Percentiles rank a stretch among this genome's conserved stretches.
phyloP scores from a whole-genome alignment of 2,797 vertebrate species.

The Salarias fasciatus region DNA sequence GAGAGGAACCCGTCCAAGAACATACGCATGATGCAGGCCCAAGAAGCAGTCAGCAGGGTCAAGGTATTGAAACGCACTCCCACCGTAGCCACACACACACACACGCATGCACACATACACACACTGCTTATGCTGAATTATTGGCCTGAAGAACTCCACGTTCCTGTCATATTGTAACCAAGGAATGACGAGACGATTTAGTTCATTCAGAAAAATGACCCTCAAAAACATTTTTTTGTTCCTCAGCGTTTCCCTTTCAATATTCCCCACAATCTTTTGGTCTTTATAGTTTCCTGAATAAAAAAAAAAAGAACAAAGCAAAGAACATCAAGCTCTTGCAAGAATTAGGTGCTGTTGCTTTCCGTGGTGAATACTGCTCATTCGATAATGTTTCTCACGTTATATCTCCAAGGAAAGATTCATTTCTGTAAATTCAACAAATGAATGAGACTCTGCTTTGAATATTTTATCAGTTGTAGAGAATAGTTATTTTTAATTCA shows the following conservation, averaged over 20 bases:
- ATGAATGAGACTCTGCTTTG: neutral
- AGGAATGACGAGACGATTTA: neutral
- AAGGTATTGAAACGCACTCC: slow-evolving; percentile 84
- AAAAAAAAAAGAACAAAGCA: too few relatives aligned
- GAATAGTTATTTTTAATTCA: slow-evolving; percentile 17
- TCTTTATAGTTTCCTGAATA: neutral
- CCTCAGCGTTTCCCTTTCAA: slow-evolving; percentile 2
- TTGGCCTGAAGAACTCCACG: slow-evolving; percentile 5
- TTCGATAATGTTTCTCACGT: slow-evolving; percentile 1
- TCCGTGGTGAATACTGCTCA: slow-evolving; percentile 11
- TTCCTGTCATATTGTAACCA: too few relatives aligned
- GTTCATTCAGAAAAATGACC: neutral
- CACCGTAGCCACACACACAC: neutral
- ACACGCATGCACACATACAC: slow-evolving; percentile 19
- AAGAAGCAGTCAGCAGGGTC: slow-evolving; percentile 97
- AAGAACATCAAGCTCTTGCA: too few relatives aligned
- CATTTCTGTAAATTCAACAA: slow-evolving; percentile 1
- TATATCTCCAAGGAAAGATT: neutral
- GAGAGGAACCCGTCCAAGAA: slow-evolving; percentile 99
- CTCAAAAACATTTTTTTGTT: neutral
- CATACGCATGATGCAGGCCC: slow-evolving; percentile 99
- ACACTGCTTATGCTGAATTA: slow-evolving; percentile 6
- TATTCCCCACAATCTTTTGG: neutral
- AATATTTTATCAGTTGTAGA: slow-evolving; percentile 13
- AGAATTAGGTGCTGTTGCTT: slow-evolving; percentile 9